Conservation (phyloP, 2,888 invertebrate species). For the Coenonympha glycerion region DNA sequence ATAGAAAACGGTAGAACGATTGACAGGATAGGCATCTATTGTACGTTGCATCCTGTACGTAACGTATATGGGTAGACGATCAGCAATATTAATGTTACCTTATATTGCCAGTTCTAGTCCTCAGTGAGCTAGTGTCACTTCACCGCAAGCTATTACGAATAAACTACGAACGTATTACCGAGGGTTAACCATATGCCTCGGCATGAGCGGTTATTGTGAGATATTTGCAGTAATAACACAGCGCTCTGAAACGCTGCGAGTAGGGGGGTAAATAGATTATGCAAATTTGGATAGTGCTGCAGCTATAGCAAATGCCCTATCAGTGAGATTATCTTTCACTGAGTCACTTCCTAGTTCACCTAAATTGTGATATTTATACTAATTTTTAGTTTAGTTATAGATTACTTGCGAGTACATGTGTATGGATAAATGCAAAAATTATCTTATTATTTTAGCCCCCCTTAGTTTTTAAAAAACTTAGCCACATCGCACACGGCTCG, state of each 20-base stretch:
- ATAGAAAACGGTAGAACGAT: not conserved
- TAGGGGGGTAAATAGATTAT: not conserved
- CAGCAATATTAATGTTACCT: not conserved
- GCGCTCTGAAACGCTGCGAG: not conserved
- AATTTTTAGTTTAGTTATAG: too few species aligned
- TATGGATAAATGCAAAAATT: too few species aligned
- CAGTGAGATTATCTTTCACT: not conserved
- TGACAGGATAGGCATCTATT: not conserved
- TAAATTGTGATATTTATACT: too few species aligned
- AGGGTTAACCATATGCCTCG: conserved; percentile 1
- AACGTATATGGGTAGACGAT: not conserved
- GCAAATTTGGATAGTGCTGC: not conserved
- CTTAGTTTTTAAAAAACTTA: too few species aligned
- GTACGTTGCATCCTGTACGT: not conserved
- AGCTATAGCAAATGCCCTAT: not conserved
- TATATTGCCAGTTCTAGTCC: not conserved
- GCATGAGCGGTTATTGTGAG: not conserved
- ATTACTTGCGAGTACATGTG: too few species aligned
- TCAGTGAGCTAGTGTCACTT: not conserved
- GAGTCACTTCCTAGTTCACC: not conserved
- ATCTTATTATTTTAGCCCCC: too few species aligned
- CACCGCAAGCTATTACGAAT: conserved; percentile 5
- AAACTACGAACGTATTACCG: conserved; percentile 5
- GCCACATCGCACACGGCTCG: too few species aligned
- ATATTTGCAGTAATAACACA: conserved; percentile 10